Conservation (phyloP, 2,888 invertebrate species). For the Drosophila colorata region DNA sequence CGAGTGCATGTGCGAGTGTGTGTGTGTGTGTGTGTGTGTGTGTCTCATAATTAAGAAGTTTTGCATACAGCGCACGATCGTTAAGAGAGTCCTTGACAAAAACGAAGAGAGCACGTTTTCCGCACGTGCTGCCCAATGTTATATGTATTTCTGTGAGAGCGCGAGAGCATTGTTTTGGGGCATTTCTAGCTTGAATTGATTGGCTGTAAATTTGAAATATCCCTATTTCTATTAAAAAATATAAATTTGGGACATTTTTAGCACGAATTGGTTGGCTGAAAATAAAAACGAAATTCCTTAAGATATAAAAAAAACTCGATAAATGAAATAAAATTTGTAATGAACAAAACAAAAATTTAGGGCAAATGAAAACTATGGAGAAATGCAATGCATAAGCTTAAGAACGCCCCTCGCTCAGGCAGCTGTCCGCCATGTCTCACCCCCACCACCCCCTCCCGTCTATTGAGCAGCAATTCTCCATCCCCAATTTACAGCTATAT, state of each 20-base stretch:
- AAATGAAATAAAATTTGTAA: no score
- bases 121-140: no score
- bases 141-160: neutral
- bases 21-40: neutral
- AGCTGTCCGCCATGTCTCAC: neutral
- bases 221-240: no score
- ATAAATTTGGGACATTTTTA: no score
- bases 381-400: neutral
- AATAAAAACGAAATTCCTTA: neutral
- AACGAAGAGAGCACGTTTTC: neutral
- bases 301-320: no score
- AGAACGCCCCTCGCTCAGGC: neutral
- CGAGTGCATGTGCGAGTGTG: no score
- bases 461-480: neutral
- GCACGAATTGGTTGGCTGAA: neutral
- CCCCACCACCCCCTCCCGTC: neutral
- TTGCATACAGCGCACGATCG: neutral
- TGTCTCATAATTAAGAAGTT: neutral
- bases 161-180: neutral
- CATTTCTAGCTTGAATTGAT: neutral
- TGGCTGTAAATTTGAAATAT: neutral
- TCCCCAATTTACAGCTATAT: constrained; percentile 38
- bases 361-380: neutral
- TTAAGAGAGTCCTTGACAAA: neutral
- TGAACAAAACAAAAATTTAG: no score